Conservation (phyloP, 2,888 invertebrate genomes). For the Heteropelma amictum region DNA sequence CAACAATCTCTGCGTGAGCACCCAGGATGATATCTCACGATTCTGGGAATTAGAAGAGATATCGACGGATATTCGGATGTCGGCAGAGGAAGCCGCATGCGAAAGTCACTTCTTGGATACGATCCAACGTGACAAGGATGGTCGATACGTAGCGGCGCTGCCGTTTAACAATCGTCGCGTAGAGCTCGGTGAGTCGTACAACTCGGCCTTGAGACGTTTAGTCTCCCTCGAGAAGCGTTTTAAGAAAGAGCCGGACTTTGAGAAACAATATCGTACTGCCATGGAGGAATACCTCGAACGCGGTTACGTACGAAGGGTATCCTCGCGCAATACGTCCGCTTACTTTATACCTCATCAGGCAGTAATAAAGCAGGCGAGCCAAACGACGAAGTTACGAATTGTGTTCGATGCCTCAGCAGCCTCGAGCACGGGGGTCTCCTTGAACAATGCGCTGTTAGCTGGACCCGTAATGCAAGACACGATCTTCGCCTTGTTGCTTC, state of each 20-base stretch:
- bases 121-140: slow-evolving; percentile 16
- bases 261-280: not conserved
- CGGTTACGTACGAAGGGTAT: not conserved
- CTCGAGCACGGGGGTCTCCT: slow-evolving; percentile 38
- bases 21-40: not conserved
- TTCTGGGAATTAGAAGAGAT: slow-evolving; percentile 46
- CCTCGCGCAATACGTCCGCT: not conserved
- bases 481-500: slow-evolving; percentile 28
- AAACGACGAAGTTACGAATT: slow-evolving; percentile 48
- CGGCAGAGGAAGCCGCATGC: slow-evolving; percentile 23
- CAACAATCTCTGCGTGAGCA: not conserved
- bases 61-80: not conserved
- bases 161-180: slow-evolving; percentile 33
- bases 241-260: not conserved
- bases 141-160: slow-evolving; percentile 45
- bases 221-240: not conserved
- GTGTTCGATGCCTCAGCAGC: slow-evolving; percentile 54
- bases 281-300: not conserved
- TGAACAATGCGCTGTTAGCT: slow-evolving; percentile 43
- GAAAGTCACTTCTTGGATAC: slow-evolving; percentile 28
- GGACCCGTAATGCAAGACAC: slow-evolving; percentile 37
- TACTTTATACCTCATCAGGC: slow-evolving; percentile 44
- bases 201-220: slow-evolving; percentile 30
- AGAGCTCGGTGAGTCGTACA: slow-evolving; percentile 33
- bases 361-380: slow-evolving; percentile 31